Base-by-base conservation (phyloP, 2,113 vertebrate species). In the Nanger granti region DNA sequence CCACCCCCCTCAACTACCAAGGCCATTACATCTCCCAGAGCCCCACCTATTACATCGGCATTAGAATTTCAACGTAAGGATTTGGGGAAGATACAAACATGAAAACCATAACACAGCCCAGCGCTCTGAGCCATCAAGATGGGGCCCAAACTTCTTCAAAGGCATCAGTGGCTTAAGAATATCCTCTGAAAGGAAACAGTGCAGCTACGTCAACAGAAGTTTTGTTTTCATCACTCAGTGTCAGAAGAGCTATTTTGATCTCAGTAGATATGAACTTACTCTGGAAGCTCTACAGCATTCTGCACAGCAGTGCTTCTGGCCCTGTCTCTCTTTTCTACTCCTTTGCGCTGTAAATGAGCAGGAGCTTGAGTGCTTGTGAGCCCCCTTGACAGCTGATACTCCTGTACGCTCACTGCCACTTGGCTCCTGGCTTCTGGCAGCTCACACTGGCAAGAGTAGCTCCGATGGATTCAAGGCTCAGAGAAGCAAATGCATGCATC, bases 341-440 rank as follows among this genome's bases (percentile, higher is more conserved):
- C 28, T 20, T 62, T 83, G 28, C 8, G 28, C 54, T 83, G 1
- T 15, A 69, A 79, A 76, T 31, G 34, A 60, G 62, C 28, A 91
- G 89, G 76, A 97, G 52, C 76, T 76, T 83, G 55, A 69, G n/a
- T 31, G 2, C 37, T 5, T 80, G 87, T 37, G 79, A 52, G 52
- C 10, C 44, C 37, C 29, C 69, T 93, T 41, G 88, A 41, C 76
- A 96, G 80, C 60, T 92, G 91, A 97, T 29, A 55, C 34, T 91
- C 94, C 69, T 59, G 26, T 28, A 64, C 4, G 26, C 22, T 92
- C 55, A 55, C 34, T 87, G 89, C 95, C 96, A 92, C 66, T 93
- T 97, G 95, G 79, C 96, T 79, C 44, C 91, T 49, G n/a, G 54
- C 22, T 93, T 15, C 91, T 97, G 94, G 94, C 76, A 97, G 20